A percentile compares a stretch with the other conserved stretches of the same genome.
Evolutionary conservation across 2,888 invertebrate genomes (phyloP).

Genomic region (Drosophila paracracens): DNA sequence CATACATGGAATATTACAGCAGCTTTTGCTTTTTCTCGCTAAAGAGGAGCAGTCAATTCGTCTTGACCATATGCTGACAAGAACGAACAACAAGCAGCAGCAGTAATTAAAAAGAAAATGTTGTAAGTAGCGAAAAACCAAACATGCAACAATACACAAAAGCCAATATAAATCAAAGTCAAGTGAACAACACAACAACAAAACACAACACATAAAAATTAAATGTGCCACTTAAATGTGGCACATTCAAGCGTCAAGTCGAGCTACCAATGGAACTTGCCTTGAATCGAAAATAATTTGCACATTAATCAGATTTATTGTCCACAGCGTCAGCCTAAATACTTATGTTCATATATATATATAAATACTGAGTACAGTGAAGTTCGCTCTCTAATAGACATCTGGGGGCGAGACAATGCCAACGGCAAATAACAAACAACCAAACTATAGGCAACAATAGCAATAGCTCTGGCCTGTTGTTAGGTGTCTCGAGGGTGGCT

Average conservation of each 20-base stretch:
- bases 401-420: slow-evolving; percentile 60
- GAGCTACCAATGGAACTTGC: slow-evolving; percentile 43
- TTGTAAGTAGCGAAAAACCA: slow-evolving; percentile 37
- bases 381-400: slow-evolving; percentile 44
- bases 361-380: slow-evolving; percentile 3
- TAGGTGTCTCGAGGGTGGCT: slow-evolving; percentile 62
- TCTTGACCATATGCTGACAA: slow-evolving; percentile 51
- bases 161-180: slow-evolving; percentile 73
- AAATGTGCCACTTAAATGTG: slow-evolving; percentile 64
- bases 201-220: slow-evolving; percentile 48
- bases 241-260: slow-evolving; percentile 24
- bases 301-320: slow-evolving; percentile 72
- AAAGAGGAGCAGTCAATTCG: slow-evolving; percentile 2
- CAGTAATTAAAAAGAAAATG: slow-evolving; percentile 51
- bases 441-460: slow-evolving; percentile 24
- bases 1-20: slow-evolving; percentile 22
- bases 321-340: slow-evolving; percentile 49
- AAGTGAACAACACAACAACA: slow-evolving; percentile 45
- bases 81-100: slow-evolving; percentile 3
- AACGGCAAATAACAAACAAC: slow-evolving; percentile 27
- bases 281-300: slow-evolving; percentile 68
- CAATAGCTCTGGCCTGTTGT: slow-evolving; percentile 20
- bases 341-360: slow-evolving; percentile 27
- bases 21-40: background rate
- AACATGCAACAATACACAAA: slow-evolving; percentile 30